phyloP scores from a whole-genome alignment of 2,888 invertebrate genomes.

The Lymantria dispar region DNA sequence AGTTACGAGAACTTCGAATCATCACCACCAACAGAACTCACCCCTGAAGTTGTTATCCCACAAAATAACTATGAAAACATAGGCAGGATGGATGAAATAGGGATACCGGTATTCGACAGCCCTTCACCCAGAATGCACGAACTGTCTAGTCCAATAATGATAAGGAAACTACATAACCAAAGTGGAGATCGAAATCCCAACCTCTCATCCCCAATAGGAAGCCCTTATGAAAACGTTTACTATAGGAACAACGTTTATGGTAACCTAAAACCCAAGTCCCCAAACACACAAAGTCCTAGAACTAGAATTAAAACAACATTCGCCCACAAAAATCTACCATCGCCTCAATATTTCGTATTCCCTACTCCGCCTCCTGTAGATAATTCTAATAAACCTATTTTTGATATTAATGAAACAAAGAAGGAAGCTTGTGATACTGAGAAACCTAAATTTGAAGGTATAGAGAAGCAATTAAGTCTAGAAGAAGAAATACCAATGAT shows the following conservation, averaged over 20 bases:
- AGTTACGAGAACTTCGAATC: slow-evolving; percentile 82
- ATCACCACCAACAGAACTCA: slow-evolving; percentile 49
- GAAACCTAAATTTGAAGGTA: slow-evolving; percentile 53
- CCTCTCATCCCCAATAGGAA: slow-evolving; percentile 55
- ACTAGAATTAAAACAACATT: slow-evolving; percentile 84
- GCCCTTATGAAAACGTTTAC: slow-evolving; percentile 85
- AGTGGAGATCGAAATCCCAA: slow-evolving; percentile 33
- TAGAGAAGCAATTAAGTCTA: slow-evolving; percentile 74
- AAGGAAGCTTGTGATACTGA: slow-evolving; percentile 13
- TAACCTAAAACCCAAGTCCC: slow-evolving; percentile 69
- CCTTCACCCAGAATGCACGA: slow-evolving; percentile 45
- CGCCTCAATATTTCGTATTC: slow-evolving; percentile 76
- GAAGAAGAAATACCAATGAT: slow-evolving; percentile 81
- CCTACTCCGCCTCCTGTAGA: slow-evolving; percentile 69
- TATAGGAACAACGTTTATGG: slow-evolving; percentile 58
- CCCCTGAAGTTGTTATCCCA: slow-evolving; percentile 56
- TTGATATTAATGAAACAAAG: slow-evolving; percentile 21
- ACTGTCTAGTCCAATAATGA: slow-evolving; percentile 70
- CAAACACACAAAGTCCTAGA: slow-evolving; percentile 80
- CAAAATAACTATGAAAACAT: slow-evolving; percentile 62
- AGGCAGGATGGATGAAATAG: slow-evolving; percentile 73
- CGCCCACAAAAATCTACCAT: slow-evolving; percentile 73
- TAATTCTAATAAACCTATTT: slow-evolving; percentile 50
- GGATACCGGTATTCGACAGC: slow-evolving; percentile 70
- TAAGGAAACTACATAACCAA: slow-evolving; percentile 57